phyloP scores from a whole-genome alignment of 2,113 vertebrate genomes.

The Marmota flaviventris region DNA sequence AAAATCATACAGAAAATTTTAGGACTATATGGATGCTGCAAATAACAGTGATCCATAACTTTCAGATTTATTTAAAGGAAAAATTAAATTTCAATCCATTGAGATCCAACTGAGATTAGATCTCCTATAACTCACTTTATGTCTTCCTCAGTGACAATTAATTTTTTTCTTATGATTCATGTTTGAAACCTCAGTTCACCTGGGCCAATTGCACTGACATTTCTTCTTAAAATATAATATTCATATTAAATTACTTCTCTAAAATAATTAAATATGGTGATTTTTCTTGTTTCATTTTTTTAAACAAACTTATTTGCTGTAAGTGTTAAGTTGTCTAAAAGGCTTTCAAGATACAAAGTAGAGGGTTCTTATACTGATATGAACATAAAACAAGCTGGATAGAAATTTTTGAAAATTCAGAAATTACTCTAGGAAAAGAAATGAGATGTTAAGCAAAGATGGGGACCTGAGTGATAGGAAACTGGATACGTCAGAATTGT shows the following conservation, averaged over 20 bases:
- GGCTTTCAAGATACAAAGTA: background rate
- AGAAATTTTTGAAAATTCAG: background rate
- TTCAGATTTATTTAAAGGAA: conserved; percentile 32
- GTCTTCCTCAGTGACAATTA: conserved; percentile 5
- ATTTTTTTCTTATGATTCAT: conserved; percentile 13
- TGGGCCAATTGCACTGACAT: background rate
- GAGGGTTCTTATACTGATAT: background rate
- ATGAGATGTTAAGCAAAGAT: background rate
- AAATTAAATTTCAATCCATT: conserved; percentile 36
- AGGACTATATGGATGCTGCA: background rate
- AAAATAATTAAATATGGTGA: background rate
- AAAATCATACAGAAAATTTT: background rate
- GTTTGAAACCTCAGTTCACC: background rate
- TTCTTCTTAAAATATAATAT: conserved; percentile 22
- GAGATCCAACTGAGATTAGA: background rate
- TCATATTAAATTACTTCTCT: background rate
- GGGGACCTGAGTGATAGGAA: background rate
- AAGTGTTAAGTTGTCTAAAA: background rate
- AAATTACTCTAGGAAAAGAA: background rate
- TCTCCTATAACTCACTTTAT: background rate
- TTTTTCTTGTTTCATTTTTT: background rate
- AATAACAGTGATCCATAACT: conserved; percentile 21
- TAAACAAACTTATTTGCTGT: background rate
- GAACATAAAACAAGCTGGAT: background rate
- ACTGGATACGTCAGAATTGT: background rate